These are phyloP conservation scores for Choloepus hoffmanni DNA, from an alignment of 2,113 vertebrate species.

Conservation along the genomic window DNA sequence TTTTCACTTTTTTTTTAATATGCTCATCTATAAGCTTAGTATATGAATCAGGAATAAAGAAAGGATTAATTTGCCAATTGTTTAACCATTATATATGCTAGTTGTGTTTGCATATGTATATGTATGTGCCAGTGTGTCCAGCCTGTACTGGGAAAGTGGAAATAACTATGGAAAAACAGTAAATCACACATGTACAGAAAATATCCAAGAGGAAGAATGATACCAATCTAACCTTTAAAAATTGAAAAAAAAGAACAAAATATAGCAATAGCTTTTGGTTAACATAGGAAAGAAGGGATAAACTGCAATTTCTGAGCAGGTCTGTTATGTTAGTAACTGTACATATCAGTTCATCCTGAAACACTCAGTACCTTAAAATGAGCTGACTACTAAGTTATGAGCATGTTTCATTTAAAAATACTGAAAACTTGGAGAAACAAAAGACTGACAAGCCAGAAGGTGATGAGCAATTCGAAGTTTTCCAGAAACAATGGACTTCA, in stretches of 20 bases:
- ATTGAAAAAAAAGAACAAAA: background rate
- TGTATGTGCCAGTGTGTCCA: background rate
- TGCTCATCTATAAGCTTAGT: background rate
- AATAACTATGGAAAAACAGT: background rate
- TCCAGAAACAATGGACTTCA: background rate
- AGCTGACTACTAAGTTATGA: background rate
- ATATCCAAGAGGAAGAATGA: background rate
- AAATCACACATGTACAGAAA: background rate
- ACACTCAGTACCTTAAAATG: background rate
- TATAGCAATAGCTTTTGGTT: background rate
- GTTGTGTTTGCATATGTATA: background rate
- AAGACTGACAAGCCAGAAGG: background rate
- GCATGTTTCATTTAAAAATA: background rate
- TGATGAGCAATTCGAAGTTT: background rate
- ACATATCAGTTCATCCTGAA: background rate
- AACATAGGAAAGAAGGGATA: background rate
- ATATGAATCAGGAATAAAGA: background rate
- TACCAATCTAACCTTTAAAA: background rate
- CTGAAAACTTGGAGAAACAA: background rate
- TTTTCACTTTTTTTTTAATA: background rate
- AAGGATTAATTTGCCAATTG: background rate
- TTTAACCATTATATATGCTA: background rate
- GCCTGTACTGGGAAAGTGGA: background rate
- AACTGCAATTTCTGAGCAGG: background rate
- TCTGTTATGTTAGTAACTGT: background rate